These are phyloP conservation scores for Azorinus chamasolen DNA, from an alignment of 2,888 invertebrate genomes.

Conservation along the genomic window DNA sequence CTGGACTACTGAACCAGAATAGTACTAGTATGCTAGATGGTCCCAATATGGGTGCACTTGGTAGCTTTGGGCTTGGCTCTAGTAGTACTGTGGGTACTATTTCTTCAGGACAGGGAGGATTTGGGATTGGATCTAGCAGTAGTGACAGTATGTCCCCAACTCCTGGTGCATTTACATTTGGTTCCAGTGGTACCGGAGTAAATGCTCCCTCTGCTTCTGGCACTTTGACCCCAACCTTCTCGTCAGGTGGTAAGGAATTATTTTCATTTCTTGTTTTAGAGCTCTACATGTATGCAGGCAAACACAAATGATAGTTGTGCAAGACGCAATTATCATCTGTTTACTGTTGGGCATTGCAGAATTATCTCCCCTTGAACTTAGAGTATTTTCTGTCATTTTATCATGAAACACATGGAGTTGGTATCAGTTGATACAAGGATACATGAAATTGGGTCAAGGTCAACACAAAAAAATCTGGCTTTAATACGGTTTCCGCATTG, in stretches of 20 bases:
- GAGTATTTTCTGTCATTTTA: too few species aligned
- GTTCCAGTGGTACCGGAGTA: conserved; percentile 2
- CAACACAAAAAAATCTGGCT: too few species aligned
- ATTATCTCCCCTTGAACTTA: too few species aligned
- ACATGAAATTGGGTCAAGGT: too few species aligned
- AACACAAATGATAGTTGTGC: too few species aligned
- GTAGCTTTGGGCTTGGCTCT: conserved; percentile 14
- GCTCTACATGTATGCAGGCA: neutral
- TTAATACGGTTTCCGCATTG: too few species aligned
- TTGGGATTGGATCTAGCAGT: conserved; percentile 13
- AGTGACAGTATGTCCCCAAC: conserved; percentile 39
- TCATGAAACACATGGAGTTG: too few species aligned
- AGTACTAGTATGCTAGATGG: conserved; percentile 46
- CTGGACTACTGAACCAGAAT: conserved; percentile 70
- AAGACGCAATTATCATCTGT: too few species aligned
- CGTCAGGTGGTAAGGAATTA: conserved; percentile 33
- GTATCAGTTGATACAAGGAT: too few species aligned
- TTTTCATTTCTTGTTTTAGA: neutral
- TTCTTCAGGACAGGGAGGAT: too few species aligned
- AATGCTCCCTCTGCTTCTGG: conserved; percentile 30
- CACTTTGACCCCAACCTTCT: conserved; percentile 45
- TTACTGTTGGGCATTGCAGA: too few species aligned
- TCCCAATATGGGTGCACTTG: conserved; percentile 33
- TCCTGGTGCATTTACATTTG: conserved; percentile 11
- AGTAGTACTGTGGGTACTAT: too few species aligned